Evolutionary conservation across 2,113 vertebrate species (phyloP).

Genomic region (Ciconia boyciana): DNA sequence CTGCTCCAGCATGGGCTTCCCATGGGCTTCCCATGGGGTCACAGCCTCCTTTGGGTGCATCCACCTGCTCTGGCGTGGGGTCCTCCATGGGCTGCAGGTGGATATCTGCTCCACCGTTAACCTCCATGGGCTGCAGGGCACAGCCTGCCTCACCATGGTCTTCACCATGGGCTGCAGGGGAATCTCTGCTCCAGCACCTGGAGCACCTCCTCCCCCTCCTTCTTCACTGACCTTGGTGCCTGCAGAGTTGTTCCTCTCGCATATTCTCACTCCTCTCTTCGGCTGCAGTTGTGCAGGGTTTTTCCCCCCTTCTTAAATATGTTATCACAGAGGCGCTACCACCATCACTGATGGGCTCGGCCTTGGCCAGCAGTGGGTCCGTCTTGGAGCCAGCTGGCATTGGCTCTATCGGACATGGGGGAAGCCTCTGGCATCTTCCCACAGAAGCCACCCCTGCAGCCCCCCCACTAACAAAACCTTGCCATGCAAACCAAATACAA

Average conservation of each 20-base stretch:
- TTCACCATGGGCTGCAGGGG: neutral
- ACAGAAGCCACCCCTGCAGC: neutral
- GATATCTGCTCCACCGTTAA: neutral
- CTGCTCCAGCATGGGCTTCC: neutral
- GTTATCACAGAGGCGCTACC: neutral
- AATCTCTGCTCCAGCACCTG: neutral
- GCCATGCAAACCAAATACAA: neutral
- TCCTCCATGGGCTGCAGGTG: neutral
- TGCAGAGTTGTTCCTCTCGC: neutral
- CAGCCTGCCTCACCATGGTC: neutral
- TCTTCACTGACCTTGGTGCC: neutral
- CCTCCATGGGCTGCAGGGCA: neutral
- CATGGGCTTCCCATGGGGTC: accelerated
- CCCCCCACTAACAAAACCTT: neutral
- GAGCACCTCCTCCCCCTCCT: neutral
- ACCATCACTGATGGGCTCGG: accelerated
- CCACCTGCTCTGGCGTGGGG: neutral
- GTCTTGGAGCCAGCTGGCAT: neutral
- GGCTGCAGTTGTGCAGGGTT: too few relatives aligned
- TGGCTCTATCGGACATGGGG: neutral
- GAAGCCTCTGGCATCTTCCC: neutral
- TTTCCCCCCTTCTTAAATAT: neutral
- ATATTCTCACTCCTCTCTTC: neutral
- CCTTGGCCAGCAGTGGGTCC: neutral
- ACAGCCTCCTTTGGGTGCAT: neutral